Base-by-base conservation (phyloP, 2,113 vertebrate species). In the Anguilla japonica region DNA sequence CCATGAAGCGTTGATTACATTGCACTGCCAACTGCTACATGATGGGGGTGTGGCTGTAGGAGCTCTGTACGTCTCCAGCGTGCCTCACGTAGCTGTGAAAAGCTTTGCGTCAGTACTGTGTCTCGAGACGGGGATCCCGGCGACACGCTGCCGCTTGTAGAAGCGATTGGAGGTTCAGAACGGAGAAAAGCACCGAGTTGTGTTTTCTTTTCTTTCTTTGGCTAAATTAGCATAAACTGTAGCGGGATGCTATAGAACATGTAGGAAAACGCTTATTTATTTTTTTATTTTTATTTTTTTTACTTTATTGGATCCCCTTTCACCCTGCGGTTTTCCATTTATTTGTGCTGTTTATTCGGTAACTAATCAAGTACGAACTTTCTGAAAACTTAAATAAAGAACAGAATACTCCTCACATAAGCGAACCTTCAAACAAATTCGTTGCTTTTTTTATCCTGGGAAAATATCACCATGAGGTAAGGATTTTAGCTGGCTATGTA, bases 401-500 rank as follows among this genome's bases (percentile, higher is more conserved):
- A 75, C 79, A 86, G 89, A 86, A 87, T 46, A 53, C 34, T 63
- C 84, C 53, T 60, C 83, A 82, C 0, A 46, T 26, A 83, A 71
- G 56, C 41, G 71, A 78, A 5, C 71, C 90, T 87, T 82, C 15
- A 81, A 67, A 85, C 14, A 20, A 87, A 81, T 90, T 88, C 84
- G 26, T 26, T 39, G 60, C 86, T 16, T 84, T 84, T 84, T 71
- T 53, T 41, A 67, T 34, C 46, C 34, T 41, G 82, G 60, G 75
- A 81, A 88, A 89, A 85, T 39, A 80, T 81, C 86, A 88, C 7
- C 89, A 96, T 95, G 95, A 96, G 95, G 95, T 95, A 91, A 95
- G 94, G 41, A 86, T 60, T 82, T 80, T 29, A 0, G 29, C 22
- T 15, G 26, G 0, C 18, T 46, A 34, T 75, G 26, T 22, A 15